These are phyloP conservation scores for Sitobion miscanthi DNA, from an alignment of 1,140 invertebrate genomes.

Conservation along the genomic window DNA sequence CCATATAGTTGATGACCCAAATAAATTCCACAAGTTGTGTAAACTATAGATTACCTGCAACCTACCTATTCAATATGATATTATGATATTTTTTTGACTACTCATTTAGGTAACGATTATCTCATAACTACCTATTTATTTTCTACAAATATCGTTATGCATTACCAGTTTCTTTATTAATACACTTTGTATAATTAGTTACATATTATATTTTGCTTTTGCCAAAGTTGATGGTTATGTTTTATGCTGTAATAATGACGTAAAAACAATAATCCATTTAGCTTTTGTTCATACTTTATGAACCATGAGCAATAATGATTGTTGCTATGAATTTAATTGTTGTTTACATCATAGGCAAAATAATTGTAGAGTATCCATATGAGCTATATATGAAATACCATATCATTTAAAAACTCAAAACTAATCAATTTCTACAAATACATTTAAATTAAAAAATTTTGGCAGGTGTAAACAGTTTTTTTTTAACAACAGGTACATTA, in stretches of 20 bases:
- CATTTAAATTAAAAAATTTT: too few relatives aligned
- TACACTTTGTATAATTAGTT: not conserved
- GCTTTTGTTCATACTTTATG: not conserved
- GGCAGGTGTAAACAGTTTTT: not conserved
- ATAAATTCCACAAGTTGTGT: slow-evolving; percentile 6
- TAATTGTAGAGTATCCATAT: not conserved
- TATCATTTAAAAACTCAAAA: not conserved
- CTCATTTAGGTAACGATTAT: not conserved
- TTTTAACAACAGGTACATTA: not conserved
- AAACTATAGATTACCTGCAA: not conserved
- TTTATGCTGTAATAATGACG: not conserved
- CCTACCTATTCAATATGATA: not conserved
- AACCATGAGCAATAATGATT: not conserved
- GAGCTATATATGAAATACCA: not conserved
- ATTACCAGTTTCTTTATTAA: not conserved
- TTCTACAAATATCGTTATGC: not conserved
- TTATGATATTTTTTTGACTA: not conserved
- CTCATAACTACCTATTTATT: not conserved
- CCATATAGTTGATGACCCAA: slow-evolving; percentile 10
- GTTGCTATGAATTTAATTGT: not conserved
- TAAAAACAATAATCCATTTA: not conserved
- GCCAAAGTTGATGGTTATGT: not conserved
- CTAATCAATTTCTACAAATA: not conserved
- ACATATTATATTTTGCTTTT: not conserved
- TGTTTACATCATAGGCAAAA: not conserved